Evolutionary conservation across 2,113 vertebrate genomes (phyloP), one percentile per base, ranked within the genome.

Genomic region (Vulpes lagopus): DNA sequence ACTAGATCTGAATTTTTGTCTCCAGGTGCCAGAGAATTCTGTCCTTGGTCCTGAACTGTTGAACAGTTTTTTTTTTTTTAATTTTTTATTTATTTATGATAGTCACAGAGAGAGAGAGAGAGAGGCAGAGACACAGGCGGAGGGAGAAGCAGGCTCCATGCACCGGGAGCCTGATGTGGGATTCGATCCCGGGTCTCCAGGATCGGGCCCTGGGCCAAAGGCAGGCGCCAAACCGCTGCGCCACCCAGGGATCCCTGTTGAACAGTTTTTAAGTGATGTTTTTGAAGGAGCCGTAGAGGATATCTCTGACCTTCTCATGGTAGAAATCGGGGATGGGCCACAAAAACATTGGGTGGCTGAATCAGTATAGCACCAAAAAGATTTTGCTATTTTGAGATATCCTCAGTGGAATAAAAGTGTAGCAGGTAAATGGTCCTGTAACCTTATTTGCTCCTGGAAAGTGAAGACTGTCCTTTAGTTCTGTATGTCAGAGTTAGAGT

Each of bases 31-130:
- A 4, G 43, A 62, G 8, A 85, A 32, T 17, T 89, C 85, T 97
- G 79, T 93, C 78, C 65, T 94, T 95, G 60, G 89, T 95, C 14
- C 78, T 86, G 81, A 96, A 91, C 25, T 32, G 2, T 60, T 35
- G 57, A 15, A 17, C 4, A 0, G 2, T 57, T 81, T 91, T 93
- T 67, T n/a, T n/a, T n/a, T n/a, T n/a, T n/a, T n/a, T n/a, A n/a
- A n/a, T n/a, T n/a, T n/a, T n/a, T n/a, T n/a, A n/a, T n/a, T n/a
- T n/a, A n/a, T n/a, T n/a, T n/a, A n/a, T n/a, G n/a, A n/a, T n/a
- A n/a, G n/a, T n/a, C n/a, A n/a, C n/a, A n/a, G n/a, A n/a, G n/a
- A n/a, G n/a, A n/a, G n/a, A n/a, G n/a, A n/a, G n/a, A n/a, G n/a
- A n/a, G n/a, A n/a, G n/a, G n/a, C n/a, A n/a, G n/a, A n/a, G n/a